These are phyloP conservation scores for Gila robusta DNA, from an alignment of 2,797 vertebrate species.

Conservation along the genomic window DNA sequence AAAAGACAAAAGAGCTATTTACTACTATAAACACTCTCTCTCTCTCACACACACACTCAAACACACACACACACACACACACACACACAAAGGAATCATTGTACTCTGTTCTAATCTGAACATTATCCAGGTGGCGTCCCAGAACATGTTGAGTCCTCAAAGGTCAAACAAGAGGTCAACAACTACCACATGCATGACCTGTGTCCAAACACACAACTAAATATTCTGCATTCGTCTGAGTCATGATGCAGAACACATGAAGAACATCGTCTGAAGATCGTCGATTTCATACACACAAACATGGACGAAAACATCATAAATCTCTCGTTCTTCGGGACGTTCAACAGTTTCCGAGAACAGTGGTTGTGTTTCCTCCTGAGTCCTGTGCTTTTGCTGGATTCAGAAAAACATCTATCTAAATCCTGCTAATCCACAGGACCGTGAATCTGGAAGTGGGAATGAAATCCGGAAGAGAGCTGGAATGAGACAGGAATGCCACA, in stretches of 20 bases:
- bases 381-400: neutral
- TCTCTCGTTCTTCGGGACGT: neutral
- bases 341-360: neutral
- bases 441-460: constrained; percentile 65
- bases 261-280: neutral
- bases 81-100: constrained; percentile 6
- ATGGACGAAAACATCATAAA: neutral
- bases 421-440: constrained; percentile 71
- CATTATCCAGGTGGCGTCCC: constrained; percentile 8
- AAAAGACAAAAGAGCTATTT: too few species aligned
- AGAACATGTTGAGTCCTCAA: neutral
- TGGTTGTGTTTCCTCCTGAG: constrained; percentile 8
- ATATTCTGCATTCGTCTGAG: neutral
- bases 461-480: constrained; percentile 62
- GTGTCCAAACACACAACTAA: neutral
- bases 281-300: neutral
- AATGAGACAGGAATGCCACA: constrained; percentile 32
- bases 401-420: constrained; percentile 62
- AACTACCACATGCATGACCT: neutral
- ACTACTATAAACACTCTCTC: too few species aligned
- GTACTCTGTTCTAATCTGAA: neutral
- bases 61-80: neutral
- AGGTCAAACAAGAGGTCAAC: constrained; percentile 17
- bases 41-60: too few species aligned
- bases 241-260: neutral